Percentiles rank a stretch among this genome's conserved stretches.
phyloP scores from a whole-genome alignment of 2,113 vertebrate species.

The Phoenicopterus ruber region DNA sequence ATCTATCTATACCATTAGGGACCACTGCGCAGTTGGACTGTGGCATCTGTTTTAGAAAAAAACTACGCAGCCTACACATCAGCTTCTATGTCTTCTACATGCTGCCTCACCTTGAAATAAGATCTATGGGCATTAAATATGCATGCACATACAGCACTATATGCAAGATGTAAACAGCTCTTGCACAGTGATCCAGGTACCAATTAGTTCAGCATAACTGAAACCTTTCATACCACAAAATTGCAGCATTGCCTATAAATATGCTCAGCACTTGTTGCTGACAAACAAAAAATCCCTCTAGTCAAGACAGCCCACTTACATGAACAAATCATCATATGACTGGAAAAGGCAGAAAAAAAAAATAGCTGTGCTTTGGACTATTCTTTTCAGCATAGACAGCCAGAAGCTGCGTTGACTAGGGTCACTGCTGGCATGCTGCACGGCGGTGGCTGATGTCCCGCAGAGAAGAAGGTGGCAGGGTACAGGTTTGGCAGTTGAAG shows the following conservation, averaged over 20 bases:
- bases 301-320: not conserved
- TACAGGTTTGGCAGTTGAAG: not conserved
- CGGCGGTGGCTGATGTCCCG: not conserved
- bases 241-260: not conserved
- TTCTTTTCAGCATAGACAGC: not conserved
- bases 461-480: not conserved
- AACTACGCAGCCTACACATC: fast-evolving
- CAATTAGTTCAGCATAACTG: fast-evolving
- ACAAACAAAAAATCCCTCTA: not conserved
- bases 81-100: not conserved
- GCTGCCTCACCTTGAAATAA: not conserved
- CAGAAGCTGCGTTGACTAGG: not conserved
- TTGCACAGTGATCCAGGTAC: not conserved
- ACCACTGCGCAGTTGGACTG: not conserved
- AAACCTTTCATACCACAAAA: not conserved
- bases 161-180: not conserved
- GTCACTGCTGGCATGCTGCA: not conserved
- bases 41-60: not conserved
- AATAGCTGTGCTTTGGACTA: not conserved
- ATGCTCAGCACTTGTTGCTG: not conserved
- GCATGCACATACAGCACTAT: not conserved
- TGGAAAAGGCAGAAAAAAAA: not conserved
- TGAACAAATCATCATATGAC: slow-evolving; percentile 16
- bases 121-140: not conserved
- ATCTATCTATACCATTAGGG: not conserved